Percentiles rank a stretch among this genome's conserved stretches.
Conservation (phyloP, 2,113 vertebrate genomes). For the Callionymus lyra region DNA sequence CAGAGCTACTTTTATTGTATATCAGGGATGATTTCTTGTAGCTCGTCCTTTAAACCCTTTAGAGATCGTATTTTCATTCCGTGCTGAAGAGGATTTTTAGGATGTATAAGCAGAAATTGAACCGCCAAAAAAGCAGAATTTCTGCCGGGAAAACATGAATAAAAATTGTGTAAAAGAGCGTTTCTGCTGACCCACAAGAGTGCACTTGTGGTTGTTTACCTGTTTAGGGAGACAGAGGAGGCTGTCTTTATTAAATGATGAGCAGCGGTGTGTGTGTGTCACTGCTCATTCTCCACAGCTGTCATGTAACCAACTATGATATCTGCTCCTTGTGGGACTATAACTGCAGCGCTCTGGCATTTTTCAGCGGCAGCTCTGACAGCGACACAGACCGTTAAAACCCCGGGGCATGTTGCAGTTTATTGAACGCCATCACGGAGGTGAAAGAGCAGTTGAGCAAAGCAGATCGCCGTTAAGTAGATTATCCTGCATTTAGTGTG, state of each 20-base stretch:
- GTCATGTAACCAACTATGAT: constrained; percentile 42
- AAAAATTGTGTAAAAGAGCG: no score
- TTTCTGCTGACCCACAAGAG: no score
- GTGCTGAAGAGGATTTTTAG: no score
- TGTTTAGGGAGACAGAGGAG: no score
- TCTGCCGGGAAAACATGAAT: no score
- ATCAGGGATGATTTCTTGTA: no score
- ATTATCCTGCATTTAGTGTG: constrained; percentile 1
- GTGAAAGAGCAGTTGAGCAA: constrained; percentile 21
- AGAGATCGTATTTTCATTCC: no score
- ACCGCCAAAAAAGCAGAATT: no score
- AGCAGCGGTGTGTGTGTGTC: constrained; percentile 24
- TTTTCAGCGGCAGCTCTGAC: constrained; percentile 29
- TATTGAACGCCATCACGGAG: constrained; percentile 17
- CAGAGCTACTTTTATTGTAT: no score
- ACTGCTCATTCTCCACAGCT: constrained; percentile 36
- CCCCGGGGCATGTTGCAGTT: constrained; percentile 9
- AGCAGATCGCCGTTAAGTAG: not conserved
- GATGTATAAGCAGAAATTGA: no score
- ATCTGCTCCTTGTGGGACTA: constrained; percentile 32
- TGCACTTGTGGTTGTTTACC: no score
- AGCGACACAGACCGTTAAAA: constrained; percentile 21
- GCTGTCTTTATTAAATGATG: constrained; percentile 15
- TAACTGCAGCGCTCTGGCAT: constrained; percentile 29
- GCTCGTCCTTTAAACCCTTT: no score